Base-by-base conservation (phyloP, 2,888 invertebrate species). In the Cosmorhoe ocellata region DNA sequence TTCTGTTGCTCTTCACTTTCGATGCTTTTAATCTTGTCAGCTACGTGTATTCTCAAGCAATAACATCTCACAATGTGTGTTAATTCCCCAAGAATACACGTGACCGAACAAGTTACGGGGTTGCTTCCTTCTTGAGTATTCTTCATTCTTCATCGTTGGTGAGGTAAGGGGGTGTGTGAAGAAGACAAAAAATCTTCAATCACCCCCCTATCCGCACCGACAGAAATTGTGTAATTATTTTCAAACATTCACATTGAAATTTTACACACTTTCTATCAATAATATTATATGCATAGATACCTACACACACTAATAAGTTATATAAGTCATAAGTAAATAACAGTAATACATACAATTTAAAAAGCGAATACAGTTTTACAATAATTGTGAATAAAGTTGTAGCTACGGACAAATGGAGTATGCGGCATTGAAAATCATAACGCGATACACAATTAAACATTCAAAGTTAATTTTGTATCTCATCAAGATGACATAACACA, bases 41-140 rank as follows among this genome's bases (percentile, higher is more conserved):
- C 96, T 97, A 98, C 97, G 97, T 97, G 97, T 98, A 98, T 98
- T 98, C 97, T 97, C 97, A 98, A 98, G 98, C 98, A 98, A 98
- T 98, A 98, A 98, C 97, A 97, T 93, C 96, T 94, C 93, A 84
- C 89, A 93, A 93, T 93, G 93, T 95, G 96, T 97, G 97, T 96
- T 97, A 97, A 96, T 97, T 96, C 95, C 97, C 97, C 95, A 97
- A 97, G 97, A 96, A 97, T 97, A 97, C 97, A 94, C 97, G 97
- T 97, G 95, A 95, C 95, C 96, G 95, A 58, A 93, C 95, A 93
- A 94, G 94, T 93, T 68, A 70, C 33, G 31, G 64, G 68, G 47
- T 57, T 36, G 22, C 56, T 69, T 71, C 61, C 44, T 42, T 67
- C 58, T 71, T 67, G 55, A 43, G n/a, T 46, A 39, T 58, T 60